Conservation (phyloP, 2,797 vertebrate species). For the Molothrus ater region DNA sequence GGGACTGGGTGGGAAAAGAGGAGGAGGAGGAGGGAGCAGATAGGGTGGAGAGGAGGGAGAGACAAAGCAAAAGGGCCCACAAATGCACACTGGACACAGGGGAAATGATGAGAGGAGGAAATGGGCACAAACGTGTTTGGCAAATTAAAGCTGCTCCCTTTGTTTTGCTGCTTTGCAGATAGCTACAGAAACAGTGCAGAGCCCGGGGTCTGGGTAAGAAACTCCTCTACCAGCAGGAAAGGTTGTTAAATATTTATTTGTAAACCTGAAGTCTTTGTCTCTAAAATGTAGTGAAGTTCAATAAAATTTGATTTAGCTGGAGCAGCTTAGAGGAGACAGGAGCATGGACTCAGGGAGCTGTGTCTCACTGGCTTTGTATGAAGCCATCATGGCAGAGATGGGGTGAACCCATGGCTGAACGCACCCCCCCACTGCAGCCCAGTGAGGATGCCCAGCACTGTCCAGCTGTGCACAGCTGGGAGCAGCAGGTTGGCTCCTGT, state of each 20-base stretch:
- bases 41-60: background rate
- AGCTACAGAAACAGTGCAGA: slow-evolving; percentile 31
- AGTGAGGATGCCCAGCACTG: background rate
- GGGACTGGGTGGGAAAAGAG: background rate
- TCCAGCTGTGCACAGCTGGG: background rate
- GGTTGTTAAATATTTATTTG: slow-evolving; percentile 74
- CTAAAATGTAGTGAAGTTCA: slow-evolving; percentile 60
- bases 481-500: background rate
- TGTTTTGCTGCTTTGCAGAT: slow-evolving; percentile 47
- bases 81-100: fast-evolving
- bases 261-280: slow-evolving; percentile 70
- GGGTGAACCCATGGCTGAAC: background rate
- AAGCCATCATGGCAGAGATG: background rate
- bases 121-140: background rate
- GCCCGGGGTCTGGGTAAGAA: background rate
- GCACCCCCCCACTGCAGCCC: fast-evolving
- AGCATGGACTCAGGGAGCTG: background rate
- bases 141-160: slow-evolving; percentile 49
- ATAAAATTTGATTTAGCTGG: slow-evolving; percentile 60
- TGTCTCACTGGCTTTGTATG: fast-evolving
- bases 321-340: background rate
- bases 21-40: background rate
- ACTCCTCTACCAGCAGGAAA: slow-evolving; percentile 35
- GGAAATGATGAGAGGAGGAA: background rate
- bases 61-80: background rate